A percentile compares a stretch with the other conserved stretches of the same genome.
These are phyloP conservation scores for Poecilia velifera DNA, from an alignment of 2,797 vertebrate species.

Conservation along the genomic window DNA sequence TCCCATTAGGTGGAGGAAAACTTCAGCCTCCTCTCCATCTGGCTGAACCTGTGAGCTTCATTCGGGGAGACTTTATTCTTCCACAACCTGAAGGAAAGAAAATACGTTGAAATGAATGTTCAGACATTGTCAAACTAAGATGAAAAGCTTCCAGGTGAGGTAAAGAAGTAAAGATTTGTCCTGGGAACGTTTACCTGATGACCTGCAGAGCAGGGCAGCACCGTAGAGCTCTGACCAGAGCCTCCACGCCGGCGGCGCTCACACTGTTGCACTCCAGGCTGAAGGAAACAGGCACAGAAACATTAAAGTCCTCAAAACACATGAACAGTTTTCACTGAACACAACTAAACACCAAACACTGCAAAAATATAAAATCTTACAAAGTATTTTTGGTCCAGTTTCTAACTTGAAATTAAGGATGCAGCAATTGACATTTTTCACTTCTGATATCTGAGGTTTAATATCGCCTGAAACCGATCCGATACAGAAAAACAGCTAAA, in stretches of 20 bases:
- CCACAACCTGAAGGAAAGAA: constrained; percentile 84
- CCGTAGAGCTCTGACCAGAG: constrained; percentile 75
- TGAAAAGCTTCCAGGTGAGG: neutral
- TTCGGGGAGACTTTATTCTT: constrained; percentile 76
- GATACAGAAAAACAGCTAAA: no score
- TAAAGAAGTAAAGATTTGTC: neutral
- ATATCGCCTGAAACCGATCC: no score
- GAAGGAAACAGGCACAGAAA: constrained; percentile 34
- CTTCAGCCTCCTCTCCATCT: constrained; percentile 82
- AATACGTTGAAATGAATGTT: neutral
- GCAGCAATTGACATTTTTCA: no score
- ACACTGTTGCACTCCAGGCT: constrained; percentile 90
- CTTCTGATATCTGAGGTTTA: no score
- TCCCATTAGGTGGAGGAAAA: constrained; percentile 79
- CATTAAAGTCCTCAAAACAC: neutral
- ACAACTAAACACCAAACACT: no score
- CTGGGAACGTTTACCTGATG: constrained; percentile 80
- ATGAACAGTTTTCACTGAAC: no score
- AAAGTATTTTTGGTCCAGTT: no score
- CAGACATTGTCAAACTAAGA: neutral
- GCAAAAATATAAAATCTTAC: no score
- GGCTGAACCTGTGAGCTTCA: constrained; percentile 59
- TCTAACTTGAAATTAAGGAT: no score
- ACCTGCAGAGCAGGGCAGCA: constrained; percentile 77
- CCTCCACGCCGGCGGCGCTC: constrained; percentile 75